These are phyloP conservation scores for Xestia sexstrigata DNA, from an alignment of 2,888 invertebrate species.

Conservation along the genomic window DNA sequence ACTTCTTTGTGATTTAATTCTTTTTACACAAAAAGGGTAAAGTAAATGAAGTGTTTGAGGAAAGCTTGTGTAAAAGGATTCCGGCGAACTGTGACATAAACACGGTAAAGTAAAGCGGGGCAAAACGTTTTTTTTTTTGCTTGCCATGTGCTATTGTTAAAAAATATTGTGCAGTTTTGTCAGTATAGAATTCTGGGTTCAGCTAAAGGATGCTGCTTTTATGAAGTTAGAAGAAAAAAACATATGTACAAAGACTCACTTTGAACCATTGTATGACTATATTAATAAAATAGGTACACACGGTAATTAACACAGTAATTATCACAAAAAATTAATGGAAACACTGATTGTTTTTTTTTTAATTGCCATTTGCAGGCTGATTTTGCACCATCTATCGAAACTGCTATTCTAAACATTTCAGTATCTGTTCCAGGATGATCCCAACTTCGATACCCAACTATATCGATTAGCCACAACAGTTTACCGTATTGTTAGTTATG, in stretches of 20 bases:
- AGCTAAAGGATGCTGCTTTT: background rate
- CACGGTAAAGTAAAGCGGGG: background rate
- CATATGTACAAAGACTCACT: background rate
- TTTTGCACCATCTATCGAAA: background rate
- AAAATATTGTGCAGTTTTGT: background rate
- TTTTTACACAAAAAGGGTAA: constrained; percentile 8
- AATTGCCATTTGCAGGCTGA: no score
- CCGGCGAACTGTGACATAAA: background rate
- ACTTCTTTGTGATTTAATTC: constrained; percentile 17
- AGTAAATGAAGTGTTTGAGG: constrained; percentile 2
- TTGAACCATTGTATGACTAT: background rate
- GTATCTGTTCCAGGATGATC: background rate
- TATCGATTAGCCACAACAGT: constrained; percentile 40
- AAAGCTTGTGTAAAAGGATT: constrained; percentile 4
- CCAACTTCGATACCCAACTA: constrained; percentile 8
- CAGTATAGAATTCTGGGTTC: background rate
- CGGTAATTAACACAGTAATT: no score
- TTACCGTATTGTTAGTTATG: constrained; percentile 37
- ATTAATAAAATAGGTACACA: no score
- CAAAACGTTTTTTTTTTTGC: background rate
- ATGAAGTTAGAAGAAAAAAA: background rate
- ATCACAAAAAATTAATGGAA: no score
- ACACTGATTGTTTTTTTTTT: no score
- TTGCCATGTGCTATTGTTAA: background rate
- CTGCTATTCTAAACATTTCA: background rate